phyloP scores from a whole-genome alignment of 2,888 invertebrate genomes.

The Crepidodera aurea region DNA sequence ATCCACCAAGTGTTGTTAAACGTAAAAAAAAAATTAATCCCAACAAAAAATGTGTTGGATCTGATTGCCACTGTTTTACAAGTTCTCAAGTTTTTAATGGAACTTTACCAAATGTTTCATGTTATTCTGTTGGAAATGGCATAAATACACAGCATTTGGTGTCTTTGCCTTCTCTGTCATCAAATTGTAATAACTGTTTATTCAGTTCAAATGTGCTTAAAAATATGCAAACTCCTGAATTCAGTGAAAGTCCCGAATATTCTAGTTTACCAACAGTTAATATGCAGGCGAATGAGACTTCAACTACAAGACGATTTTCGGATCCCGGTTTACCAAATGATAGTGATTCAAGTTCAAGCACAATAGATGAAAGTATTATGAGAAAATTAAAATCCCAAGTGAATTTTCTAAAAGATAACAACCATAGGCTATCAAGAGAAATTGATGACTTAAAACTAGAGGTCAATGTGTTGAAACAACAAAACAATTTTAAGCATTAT shows the following conservation, averaged over 20 bases:
- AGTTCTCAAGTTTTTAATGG: conserved; percentile 45
- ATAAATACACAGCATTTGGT: conserved; percentile 67
- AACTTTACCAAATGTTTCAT: conserved; percentile 50
- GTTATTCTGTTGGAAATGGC: conserved; percentile 53
- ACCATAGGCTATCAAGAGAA: conserved; percentile 78
- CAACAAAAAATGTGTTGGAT: conserved; percentile 47
- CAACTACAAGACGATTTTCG: conserved; percentile 69
- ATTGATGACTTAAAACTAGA: conserved; percentile 77
- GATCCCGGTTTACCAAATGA: conserved; percentile 70
- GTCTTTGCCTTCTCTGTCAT: conserved; percentile 70
- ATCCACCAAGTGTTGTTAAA: conserved; percentile 58
- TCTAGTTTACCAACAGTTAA: conserved; percentile 76
- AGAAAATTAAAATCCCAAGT: conserved; percentile 78
- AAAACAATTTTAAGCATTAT: conserved; percentile 52
- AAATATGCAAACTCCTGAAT: conserved; percentile 28
- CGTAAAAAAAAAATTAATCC: conserved; percentile 56
- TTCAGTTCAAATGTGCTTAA: conserved; percentile 45
- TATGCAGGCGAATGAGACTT: conserved; percentile 64
- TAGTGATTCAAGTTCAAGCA: conserved; percentile 63
- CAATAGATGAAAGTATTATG: conserved; percentile 68
- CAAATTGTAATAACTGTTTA: conserved; percentile 61
- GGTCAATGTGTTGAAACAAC: conserved; percentile 59
- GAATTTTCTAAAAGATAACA: conserved; percentile 72
- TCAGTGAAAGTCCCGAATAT: conserved; percentile 59
- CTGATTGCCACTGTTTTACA: conserved; percentile 52